Evolutionary conservation across 2,888 invertebrate species (phyloP), one percentile per base, ranked within the genome.

Genomic region (Pinctada fucata): DNA sequence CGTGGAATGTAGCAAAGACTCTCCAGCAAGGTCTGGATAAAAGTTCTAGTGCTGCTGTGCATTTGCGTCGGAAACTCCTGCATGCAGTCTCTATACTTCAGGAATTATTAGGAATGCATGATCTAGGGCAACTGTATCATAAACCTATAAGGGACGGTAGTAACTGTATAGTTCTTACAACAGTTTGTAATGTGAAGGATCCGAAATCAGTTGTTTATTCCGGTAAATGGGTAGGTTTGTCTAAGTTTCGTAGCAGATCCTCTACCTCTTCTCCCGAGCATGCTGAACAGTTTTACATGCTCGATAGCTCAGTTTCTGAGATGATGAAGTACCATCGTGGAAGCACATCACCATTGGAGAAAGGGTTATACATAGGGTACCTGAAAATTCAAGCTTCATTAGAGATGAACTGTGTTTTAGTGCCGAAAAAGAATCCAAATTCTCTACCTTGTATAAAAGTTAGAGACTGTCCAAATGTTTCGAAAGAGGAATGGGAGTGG

Each of bases 401-500:
- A 77, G 99, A 99, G 92, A 95, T 97, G 80, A 96, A 99, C 69
- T 96, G 97, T 89, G 96, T 99, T 8, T 96, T 99, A 69, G 98
- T 98, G 48, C 97, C 98, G 0, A 95, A 96, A 75, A 96, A 97
- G 89, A 95, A 97, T 1, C 99, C 99, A 3, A 99, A 98, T 92
- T 97, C 98, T 86, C 94, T 99, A 84, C 99, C 99, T 0, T 97
- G 98, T 92, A 96, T 96, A 83, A 96, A 97, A 92, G 95, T 99
- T 63, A 94, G 99, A 81, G 97, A 97, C 86, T 99, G 99, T 93
- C 96, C 98, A 1, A 98, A 99, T 91, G 97, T 99, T 0, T 98
- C 98, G 13, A 97, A 97, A 49, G 99, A 99, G 91, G 99, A 99
- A 93, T 99, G 99, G 99, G 96, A 97, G 86, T 96, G 97, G 92